Evolutionary conservation across 2,888 invertebrate genomes (phyloP), one percentile per base, ranked within the genome.

Genomic region (Phaonia tiefii): DNA sequence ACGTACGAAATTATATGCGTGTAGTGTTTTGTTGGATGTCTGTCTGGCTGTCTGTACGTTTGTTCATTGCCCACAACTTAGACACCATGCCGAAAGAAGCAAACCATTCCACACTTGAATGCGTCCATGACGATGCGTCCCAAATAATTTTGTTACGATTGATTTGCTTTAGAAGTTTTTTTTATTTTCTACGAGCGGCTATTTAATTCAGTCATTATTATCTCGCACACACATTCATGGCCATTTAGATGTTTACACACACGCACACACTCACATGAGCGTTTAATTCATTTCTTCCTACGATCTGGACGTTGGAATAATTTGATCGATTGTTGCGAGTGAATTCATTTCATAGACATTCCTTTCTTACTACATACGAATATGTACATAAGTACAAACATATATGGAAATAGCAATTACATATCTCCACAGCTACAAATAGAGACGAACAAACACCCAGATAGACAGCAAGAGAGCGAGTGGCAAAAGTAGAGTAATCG

Each of bases 71-170:
- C 65, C 63, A 77, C 56, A 74, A 67, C 70, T 80, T 49, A 66
- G 44, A 76, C 49, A 73, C 60, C 49, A 67, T 25, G 2, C 46
- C 51, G 67, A 11, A 15, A 20, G 22, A 5, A 31, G 20, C 63
- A 63, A 42, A 31, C 31, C 42, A 63, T 63, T 60, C 42, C 42
- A 77, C 80, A 74, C 73, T 76, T 76, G 76, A 77, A 56, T 80
- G 80, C 69, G 67, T 80, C 58, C 80, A 76, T 80, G 80, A 73
- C 8, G 31, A 31, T 31, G 31, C 69, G 75, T 81, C 42, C 71
- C 81, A 79, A 81, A 81, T 75, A 79, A 75, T 75, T 75, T 79
- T 79, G 69, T 79, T 75, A 72, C 78, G 81, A 79, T 81, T 81
- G 78, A 75, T 81, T 79, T 78, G 75, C 63, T 79, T 75, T 78